Evolutionary conservation across 2,113 vertebrate genomes (phyloP).

Genomic region (Amazona guildingii): DNA sequence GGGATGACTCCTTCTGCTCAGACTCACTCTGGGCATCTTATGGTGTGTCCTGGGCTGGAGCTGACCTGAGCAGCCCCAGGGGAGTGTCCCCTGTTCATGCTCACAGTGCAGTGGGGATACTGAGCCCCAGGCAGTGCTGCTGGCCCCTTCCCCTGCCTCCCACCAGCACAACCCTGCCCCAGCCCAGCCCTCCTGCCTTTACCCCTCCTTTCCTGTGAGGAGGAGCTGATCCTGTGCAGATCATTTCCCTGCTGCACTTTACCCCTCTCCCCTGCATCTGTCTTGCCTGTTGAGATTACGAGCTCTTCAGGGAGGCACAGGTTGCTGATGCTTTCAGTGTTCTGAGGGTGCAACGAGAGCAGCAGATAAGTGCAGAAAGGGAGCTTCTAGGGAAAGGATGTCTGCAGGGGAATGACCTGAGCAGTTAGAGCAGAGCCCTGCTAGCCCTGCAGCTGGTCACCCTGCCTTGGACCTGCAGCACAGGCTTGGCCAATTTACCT

Average conservation of each 20-base stretch:
- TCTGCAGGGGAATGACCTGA: background rate
- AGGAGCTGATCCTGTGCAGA: background rate
- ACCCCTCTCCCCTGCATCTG: background rate
- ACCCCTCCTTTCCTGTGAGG: background rate
- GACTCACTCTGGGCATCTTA: background rate
- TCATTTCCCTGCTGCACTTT: background rate
- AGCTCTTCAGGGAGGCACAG: background rate
- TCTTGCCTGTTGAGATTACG: background rate
- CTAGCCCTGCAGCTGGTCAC: background rate
- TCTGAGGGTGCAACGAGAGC: background rate
- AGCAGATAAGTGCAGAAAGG: background rate
- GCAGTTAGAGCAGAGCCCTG: background rate
- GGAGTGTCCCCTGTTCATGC: background rate
- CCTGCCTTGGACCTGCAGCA: background rate
- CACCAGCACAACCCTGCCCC: background rate
- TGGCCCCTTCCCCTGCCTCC: background rate
- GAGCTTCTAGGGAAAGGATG: background rate
- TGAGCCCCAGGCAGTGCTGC: background rate
- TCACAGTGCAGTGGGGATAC: background rate
- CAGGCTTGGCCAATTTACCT: background rate
- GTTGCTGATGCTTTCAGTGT: background rate
- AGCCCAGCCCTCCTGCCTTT: background rate
- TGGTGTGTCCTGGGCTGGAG: background rate
- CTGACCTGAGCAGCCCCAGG: background rate
- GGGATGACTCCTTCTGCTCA: background rate